These are phyloP conservation scores for Oxygymnocypris stewartii DNA, from an alignment of 2,113 vertebrate genomes.

Conservation along the genomic window DNA sequence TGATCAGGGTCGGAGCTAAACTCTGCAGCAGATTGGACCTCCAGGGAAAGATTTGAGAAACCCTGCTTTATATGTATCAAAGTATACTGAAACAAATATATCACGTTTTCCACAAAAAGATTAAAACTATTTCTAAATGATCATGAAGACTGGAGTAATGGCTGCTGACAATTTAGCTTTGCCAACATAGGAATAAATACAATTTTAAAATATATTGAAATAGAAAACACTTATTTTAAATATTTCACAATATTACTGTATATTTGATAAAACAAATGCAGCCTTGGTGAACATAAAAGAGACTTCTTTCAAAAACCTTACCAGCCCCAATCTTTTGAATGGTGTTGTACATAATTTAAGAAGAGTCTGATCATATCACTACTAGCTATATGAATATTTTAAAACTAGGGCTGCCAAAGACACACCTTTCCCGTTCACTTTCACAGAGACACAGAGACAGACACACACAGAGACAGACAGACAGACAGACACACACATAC, in stretches of 20 bases:
- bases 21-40: no score
- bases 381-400: not conserved
- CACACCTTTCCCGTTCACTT: not conserved
- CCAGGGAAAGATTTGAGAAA: no score
- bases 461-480: not conserved
- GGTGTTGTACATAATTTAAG: not conserved
- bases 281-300: not conserved
- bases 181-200: not conserved
- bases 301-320: not conserved
- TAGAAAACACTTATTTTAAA: not conserved
- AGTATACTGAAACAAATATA: not conserved
- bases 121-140: not conserved
- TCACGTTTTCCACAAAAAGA: no score
- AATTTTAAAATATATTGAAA: not conserved
- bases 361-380: not conserved
- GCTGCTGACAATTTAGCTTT: not conserved
- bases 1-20: no score
- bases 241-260: not conserved
- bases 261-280: not conserved
- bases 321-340: not conserved
- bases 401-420: conserved; percentile 46
- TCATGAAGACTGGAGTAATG: not conserved
- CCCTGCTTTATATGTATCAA: not conserved
- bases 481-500: not conserved
- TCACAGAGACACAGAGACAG: not conserved